Evolutionary conservation across 2,113 vertebrate species (phyloP).

Genomic region (Ptilonorhynchus violaceus): DNA sequence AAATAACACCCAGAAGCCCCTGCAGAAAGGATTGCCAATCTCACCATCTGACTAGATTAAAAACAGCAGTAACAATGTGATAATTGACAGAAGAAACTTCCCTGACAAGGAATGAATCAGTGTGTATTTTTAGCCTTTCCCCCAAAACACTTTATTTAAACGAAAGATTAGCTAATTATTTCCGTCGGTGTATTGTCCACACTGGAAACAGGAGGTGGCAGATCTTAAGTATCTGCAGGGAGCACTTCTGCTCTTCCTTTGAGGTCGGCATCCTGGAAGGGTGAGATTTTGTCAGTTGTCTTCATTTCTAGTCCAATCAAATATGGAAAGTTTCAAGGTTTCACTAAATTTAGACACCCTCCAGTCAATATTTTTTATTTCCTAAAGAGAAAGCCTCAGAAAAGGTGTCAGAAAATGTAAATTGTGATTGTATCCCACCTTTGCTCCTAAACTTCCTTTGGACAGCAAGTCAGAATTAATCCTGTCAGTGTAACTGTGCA

Average conservation of each 20-base stretch:
- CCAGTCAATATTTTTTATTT: background rate
- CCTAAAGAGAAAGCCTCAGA: background rate
- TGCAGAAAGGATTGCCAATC: slow-evolving; percentile 66
- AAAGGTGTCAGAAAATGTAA: background rate
- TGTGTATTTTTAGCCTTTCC: slow-evolving; percentile 60
- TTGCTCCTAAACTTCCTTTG: background rate
- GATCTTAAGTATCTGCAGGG: background rate
- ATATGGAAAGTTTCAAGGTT: background rate
- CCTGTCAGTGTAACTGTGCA: background rate
- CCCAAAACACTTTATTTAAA: slow-evolving; percentile 52
- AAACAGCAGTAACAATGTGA: slow-evolving; percentile 69
- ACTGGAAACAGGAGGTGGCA: background rate
- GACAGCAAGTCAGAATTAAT: background rate
- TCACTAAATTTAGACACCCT: background rate
- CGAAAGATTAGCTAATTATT: slow-evolving; percentile 58
- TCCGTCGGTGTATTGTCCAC: slow-evolving; percentile 5
- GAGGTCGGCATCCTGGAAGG: background rate
- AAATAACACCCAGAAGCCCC: slow-evolving; percentile 65
- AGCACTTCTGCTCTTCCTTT: background rate
- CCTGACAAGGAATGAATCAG: slow-evolving; percentile 65
- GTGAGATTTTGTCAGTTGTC: background rate
- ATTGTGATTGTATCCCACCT: background rate
- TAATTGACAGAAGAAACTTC: slow-evolving; percentile 69
- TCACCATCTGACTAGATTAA: slow-evolving; percentile 69
- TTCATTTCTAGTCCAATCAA: background rate